Conservation (phyloP, 1,140 invertebrate genomes). For the Bombus huntii region DNA sequence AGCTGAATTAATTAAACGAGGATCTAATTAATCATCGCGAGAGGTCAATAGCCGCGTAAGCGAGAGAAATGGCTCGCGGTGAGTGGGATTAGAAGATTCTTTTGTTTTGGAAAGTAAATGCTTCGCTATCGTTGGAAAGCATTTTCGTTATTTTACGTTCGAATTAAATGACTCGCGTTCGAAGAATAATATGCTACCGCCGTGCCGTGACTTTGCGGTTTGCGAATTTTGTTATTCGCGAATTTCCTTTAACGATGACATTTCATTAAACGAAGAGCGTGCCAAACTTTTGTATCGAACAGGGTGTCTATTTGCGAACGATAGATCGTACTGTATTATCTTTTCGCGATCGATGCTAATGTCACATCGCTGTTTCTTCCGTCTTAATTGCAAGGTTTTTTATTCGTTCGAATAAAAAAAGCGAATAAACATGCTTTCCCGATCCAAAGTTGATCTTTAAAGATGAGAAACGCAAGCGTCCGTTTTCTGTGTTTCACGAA, state of each 20-base stretch:
- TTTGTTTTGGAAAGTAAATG: background rate
- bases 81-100: background rate
- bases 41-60: background rate
- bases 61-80: no score
- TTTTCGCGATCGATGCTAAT: no score
- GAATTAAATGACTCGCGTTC: background rate
- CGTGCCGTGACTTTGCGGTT: no score
- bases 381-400: background rate
- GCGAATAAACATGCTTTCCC: background rate
- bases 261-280: no score
- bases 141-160: background rate
- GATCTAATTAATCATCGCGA: slow-evolving; percentile 13
- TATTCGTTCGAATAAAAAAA: background rate
- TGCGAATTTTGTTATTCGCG: background rate
- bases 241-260: background rate
- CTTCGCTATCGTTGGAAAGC: background rate
- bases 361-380: no score
- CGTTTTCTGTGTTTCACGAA: background rate
- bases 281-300: no score
- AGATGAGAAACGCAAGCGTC: background rate
- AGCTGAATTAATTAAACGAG: background rate
- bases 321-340: no score
- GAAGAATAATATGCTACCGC: background rate
- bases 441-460: background rate
- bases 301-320: no score